Base-by-base conservation (phyloP, 2,113 vertebrate genomes). In the Echinops telfairi region DNA sequence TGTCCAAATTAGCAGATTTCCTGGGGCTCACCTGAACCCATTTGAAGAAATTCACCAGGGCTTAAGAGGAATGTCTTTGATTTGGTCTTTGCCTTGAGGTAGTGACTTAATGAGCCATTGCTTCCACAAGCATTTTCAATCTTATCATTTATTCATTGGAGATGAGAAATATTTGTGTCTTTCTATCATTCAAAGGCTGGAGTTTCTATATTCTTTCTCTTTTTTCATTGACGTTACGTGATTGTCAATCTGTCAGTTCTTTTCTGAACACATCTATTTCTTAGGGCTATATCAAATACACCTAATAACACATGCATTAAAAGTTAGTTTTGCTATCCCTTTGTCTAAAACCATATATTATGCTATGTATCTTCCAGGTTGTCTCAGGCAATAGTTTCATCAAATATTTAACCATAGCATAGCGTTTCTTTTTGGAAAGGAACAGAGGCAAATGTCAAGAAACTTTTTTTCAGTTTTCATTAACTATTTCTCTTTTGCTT, bases 11-110 rank as follows among this genome's bases (percentile, higher is more conserved):
- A 80, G 57, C 91, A 7, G 5, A 70, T 80, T 91, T 80, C 27
- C n/a, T 86, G n/a, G 33, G n/a, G 8, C 36, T 60, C 43, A 47
- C 0, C 22, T 73, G 83, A 47, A 82, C 62, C 17, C 27, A 33
- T 23, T 70, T 87, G 79, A 57, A 91, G 75, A 93, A 70, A 81
- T 84, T 80, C 89, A n/a, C 6, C 3, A 31, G 36, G 3, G 7
- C 12, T 84, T 86, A n/a, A 76, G 25, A 31, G 22, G 2, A 14
- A 23, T 71, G 27, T 8, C 19, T 14, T 89, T 89, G 33, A 64
- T 68, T 68, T 70, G 43, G 15, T 87, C 40, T 96, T 93, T 91
- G 62, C 16, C 68, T 38, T 84, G 64, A 40, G 40, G 23, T 36
- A 81, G 33, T 89, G 14, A 60, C n/a, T 92, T 82, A 36, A 81